Base-by-base conservation (phyloP, 2,888 invertebrate genomes). In the Drymonia ruficornis region DNA sequence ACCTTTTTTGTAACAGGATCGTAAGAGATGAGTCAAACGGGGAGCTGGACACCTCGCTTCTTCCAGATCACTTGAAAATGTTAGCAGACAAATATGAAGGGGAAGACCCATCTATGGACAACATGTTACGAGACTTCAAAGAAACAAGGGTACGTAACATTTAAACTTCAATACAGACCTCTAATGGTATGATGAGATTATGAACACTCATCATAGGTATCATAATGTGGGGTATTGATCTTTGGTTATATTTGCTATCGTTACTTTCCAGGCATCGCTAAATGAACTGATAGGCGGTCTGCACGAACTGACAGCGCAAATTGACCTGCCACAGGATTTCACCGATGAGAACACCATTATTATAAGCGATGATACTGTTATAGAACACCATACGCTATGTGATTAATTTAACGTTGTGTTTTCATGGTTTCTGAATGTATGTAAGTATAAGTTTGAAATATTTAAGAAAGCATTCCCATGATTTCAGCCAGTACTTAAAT, bases 341-440 rank as follows among this genome's bases (percentile, higher is more conserved):
- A 68, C 81, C 0, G 90, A 89, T 16, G 91, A 91, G 36, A 81
- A 82, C 57, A 90, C 89, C 12, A 89, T 89, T 18, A 67, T 91
- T 4, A 84, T 92, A 45, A 81, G 74, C 2, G 91, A 91, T 45
- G 91, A 92, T 56, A 90, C 91, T 0, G 72, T 89, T 1, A 48
- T 89, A 0, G 89, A 91, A 46, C 89, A 92, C 52, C 88, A 90
- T 52, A 91, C 91, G 1, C 79, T 91, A 13, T 84, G 83, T 48
- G 89, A 91, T 61, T 89, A 72, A 71, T n/a, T 23, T 23, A n/a
- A 38, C 19, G 42, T 42, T 34, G 15, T 15, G 1, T 40, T 40
- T n/a, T n/a, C n/a, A n/a, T 11, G 31, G 7, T n/a, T 36, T 36
- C n/a, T 3, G 7, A n/a, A 36, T n/a, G 16, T 47, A 29, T 46